phyloP scores from a whole-genome alignment of 2,113 vertebrate genomes.

The Dolichallabes microphthalmus region DNA sequence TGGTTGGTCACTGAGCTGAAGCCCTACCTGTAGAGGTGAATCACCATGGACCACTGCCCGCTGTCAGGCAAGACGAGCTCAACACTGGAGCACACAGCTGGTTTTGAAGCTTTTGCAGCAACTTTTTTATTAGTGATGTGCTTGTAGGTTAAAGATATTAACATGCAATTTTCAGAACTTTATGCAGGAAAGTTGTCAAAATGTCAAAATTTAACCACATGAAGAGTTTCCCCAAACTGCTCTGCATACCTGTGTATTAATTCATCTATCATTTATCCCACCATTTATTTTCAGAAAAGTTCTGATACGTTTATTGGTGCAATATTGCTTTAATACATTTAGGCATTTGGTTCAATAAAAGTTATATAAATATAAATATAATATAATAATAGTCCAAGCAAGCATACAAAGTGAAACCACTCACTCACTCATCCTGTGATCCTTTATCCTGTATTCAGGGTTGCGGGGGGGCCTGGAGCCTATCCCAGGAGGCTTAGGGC shows the following conservation, averaged over 20 bases:
- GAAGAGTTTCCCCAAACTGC: too few species aligned
- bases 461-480: too few species aligned
- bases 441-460: too few species aligned
- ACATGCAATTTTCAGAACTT: too few species aligned
- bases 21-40: conserved; percentile 15
- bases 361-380: too few species aligned
- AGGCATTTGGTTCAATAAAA: too few species aligned
- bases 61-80: neutral
- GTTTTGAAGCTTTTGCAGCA: neutral
- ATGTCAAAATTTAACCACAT: too few species aligned
- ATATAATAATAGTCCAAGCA: neutral
- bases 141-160: neutral
- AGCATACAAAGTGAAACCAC: neutral
- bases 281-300: neutral
- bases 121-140: neutral
- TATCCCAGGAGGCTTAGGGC: too few species aligned
- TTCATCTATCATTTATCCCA: neutral
- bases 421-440: too few species aligned
- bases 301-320: too few species aligned
- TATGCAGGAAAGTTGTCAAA: too few species aligned
- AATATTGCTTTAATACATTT: neutral
- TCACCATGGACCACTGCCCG: neutral
- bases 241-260: too few species aligned
- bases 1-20: neutral
- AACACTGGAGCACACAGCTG: neutral